Conservation (phyloP, 2,113 vertebrate species). For the Hystrix cristata region DNA sequence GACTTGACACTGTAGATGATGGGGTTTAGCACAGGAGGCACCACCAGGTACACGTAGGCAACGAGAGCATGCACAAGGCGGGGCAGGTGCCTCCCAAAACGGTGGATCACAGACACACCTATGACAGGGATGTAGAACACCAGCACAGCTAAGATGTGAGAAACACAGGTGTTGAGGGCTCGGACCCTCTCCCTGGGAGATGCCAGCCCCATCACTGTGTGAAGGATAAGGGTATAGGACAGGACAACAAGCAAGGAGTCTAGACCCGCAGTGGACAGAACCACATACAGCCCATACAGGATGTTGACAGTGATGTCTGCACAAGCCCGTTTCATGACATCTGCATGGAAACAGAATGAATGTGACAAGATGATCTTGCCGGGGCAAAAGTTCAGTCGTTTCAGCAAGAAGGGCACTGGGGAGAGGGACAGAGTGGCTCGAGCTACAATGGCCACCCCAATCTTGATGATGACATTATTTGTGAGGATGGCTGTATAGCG, state of each 20-base stretch:
- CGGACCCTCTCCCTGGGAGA: conserved; percentile 75
- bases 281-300: conserved; percentile 81
- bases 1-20: conserved; percentile 88
- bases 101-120: conserved; percentile 86
- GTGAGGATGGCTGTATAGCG: conserved; percentile 84
- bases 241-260: conserved; percentile 86
- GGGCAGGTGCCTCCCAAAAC: conserved; percentile 74
- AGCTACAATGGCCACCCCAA: conserved; percentile 75
- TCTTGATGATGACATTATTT: conserved; percentile 69
- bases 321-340: conserved; percentile 86
- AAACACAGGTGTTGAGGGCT: conserved; percentile 84
- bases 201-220: conserved; percentile 75
- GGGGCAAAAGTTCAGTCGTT: conserved; percentile 80
- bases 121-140: conserved; percentile 86
- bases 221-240: conserved; percentile 87
- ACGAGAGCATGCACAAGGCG: conserved; percentile 75
- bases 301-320: conserved; percentile 85
- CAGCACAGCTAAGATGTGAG: conserved; percentile 85
- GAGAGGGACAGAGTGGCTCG: conserved; percentile 77
- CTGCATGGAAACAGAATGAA: conserved; percentile 87
- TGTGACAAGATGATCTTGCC: conserved; percentile 80
- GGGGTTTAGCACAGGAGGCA: conserved; percentile 85
- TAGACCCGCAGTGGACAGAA: conserved; percentile 80
- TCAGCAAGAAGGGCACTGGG: conserved; percentile 82
- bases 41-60: conserved; percentile 84